Conservation (phyloP, 2,888 invertebrate species). For the Polymixis lichenea region DNA sequence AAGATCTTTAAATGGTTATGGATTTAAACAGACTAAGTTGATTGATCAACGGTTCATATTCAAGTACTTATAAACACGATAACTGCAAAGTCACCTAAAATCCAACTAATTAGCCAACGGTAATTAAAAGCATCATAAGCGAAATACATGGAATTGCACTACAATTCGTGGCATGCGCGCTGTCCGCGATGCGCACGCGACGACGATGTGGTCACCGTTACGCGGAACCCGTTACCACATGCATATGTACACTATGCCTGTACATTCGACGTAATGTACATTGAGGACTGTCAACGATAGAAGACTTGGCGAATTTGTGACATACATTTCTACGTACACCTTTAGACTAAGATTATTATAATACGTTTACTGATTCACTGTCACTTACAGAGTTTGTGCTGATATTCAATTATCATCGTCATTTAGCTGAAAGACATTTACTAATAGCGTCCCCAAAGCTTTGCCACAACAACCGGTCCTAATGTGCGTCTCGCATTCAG, state of each 20-base stretch:
- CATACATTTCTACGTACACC: not conserved
- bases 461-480: not conserved
- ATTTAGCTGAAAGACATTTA: not conserved
- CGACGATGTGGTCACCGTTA: conserved; percentile 62
- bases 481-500: not conserved
- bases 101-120: conserved; percentile 9
- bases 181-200: conserved; percentile 50
- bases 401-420: not conserved
- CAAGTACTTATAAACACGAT: not conserved
- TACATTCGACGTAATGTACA: conserved; percentile 30
- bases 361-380: not conserved
- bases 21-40: not conserved
- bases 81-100: conserved; percentile 16
- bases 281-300: conserved; percentile 1
- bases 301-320: not conserved
- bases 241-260: conserved; percentile 19
- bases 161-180: conserved; percentile 47
- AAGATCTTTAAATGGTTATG: not conserved
- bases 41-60: not conserved
- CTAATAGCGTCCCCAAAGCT: not conserved
- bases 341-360: not conserved
- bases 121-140: conserved; percentile 35
- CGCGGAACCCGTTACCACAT: conserved; percentile 61
- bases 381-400: not conserved
- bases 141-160: conserved; percentile 45